Conservation (phyloP, 2,113 vertebrate genomes). For the Ceyx margarethae region DNA sequence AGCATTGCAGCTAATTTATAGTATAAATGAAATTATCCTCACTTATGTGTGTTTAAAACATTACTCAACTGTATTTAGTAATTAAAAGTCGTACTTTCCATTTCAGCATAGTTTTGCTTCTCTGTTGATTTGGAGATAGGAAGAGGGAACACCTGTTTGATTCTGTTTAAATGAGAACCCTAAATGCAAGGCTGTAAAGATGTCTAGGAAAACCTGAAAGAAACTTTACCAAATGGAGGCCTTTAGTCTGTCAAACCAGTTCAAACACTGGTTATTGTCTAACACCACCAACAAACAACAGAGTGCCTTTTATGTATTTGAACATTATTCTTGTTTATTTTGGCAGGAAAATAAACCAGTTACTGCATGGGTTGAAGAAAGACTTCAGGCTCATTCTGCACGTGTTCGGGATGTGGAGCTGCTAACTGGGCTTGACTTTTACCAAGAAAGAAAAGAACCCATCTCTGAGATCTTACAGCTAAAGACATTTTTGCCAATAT, state of each 20-base stretch:
- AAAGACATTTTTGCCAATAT: constrained; percentile 85
- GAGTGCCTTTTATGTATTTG: not conserved
- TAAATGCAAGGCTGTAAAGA: not conserved
- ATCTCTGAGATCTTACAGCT: constrained; percentile 85
- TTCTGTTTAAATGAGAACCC: not conserved
- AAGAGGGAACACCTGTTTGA: not conserved
- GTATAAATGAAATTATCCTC: not conserved
- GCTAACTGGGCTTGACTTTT: constrained; percentile 93
- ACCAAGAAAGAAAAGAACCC: constrained; percentile 78
- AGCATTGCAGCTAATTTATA: not conserved
- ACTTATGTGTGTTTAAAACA: not conserved
- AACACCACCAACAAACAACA: not conserved
- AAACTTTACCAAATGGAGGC: not conserved
- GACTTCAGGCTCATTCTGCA: constrained; percentile 81
- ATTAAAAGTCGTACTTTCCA: not conserved
- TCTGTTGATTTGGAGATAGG: not conserved
- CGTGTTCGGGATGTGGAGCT: constrained; percentile 91
- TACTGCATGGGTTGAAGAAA: constrained; percentile 81
- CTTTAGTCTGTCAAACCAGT: not conserved
- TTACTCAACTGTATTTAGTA: not conserved
- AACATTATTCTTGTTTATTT: constrained; percentile 31
- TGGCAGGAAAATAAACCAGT: constrained; percentile 68
- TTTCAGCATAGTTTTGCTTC: not conserved
- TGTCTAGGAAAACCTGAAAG: not conserved
- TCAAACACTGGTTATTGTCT: not conserved